phyloP scores from a whole-genome alignment of 2,888 invertebrate genomes.

The Neuroscelio doddi region DNA sequence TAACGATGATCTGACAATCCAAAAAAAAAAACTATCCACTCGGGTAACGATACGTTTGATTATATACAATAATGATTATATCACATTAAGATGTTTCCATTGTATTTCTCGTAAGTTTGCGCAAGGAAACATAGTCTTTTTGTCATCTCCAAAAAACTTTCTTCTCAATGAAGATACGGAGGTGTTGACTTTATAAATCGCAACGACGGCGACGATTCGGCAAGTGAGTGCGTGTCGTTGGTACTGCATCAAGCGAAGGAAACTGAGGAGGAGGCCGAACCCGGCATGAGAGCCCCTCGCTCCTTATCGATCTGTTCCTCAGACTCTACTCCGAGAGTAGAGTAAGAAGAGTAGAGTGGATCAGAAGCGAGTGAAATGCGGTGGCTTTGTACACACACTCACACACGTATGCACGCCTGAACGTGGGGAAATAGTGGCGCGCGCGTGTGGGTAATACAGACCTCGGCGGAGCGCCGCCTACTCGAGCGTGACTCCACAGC shows the following conservation, averaged over 20 bases:
- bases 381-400: constrained; percentile 26
- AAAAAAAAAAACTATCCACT: too few relatives aligned
- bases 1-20: too few relatives aligned
- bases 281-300: constrained; percentile 67
- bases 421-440: constrained; percentile 19
- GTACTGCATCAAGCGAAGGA: constrained; percentile 56
- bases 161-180: constrained; percentile 19
- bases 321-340: constrained; percentile 58
- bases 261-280: constrained; percentile 63
- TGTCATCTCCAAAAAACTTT: neutral
- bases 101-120: too few relatives aligned
- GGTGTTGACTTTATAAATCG: constrained; percentile 42
- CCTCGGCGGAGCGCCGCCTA: constrained; percentile 65
- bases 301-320: constrained; percentile 70
- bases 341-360: constrained; percentile 40
- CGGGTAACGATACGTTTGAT: too few relatives aligned
- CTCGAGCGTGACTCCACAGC: constrained; percentile 71
- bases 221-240: constrained; percentile 56
- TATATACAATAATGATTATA: too few relatives aligned
- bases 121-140: neutral
- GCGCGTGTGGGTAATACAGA: constrained; percentile 57
- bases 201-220: constrained; percentile 29
- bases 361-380: constrained; percentile 36
- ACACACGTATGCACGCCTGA: constrained; percentile 13
- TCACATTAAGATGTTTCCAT: too few relatives aligned